Conservation (phyloP, 2,888 invertebrate species). For the Ormyrus labotus region DNA sequence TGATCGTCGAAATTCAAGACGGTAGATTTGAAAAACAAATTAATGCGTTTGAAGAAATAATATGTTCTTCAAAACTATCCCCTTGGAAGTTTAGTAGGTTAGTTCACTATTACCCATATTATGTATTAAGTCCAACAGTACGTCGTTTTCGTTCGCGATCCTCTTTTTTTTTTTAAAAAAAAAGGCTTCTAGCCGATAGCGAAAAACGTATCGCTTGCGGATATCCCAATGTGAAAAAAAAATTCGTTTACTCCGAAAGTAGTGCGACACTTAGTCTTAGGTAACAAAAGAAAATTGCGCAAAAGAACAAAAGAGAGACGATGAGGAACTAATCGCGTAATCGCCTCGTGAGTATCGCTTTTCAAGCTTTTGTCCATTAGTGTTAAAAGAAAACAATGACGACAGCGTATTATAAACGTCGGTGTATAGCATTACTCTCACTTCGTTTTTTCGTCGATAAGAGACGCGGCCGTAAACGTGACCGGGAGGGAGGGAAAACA, state of each 20-base stretch:
- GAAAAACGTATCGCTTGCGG: slow-evolving; percentile 21
- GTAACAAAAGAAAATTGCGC: slow-evolving; percentile 1
- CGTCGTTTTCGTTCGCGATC: slow-evolving; percentile 13
- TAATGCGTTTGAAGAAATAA: not conserved
- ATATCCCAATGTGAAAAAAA: not conserved
- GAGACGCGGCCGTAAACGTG: not conserved
- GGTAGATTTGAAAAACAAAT: slow-evolving; percentile 15
- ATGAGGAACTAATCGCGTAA: slow-evolving; percentile 27
- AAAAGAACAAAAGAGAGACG: slow-evolving; percentile 2
- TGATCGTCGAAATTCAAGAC: slow-evolving; percentile 49
- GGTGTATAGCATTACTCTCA: slow-evolving; percentile 21
- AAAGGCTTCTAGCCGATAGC: slow-evolving; percentile 20
- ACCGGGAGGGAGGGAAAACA: not conserved
- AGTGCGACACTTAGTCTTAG: slow-evolving; percentile 39
- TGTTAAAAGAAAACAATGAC: slow-evolving; percentile 28
- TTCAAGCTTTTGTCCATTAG: slow-evolving; percentile 56
- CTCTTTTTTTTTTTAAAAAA: slow-evolving; percentile 8
- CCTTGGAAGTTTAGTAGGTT: slow-evolving; percentile 24
- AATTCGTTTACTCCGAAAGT: slow-evolving; percentile 19
- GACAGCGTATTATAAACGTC: slow-evolving; percentile 25
- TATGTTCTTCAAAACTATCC: slow-evolving; percentile 2
- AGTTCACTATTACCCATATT: slow-evolving; percentile 41
- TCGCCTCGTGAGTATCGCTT: slow-evolving; percentile 50
- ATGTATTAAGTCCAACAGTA: slow-evolving; percentile 19
- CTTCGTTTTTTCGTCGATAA: not conserved